Percentiles rank a stretch among this genome's conserved stretches.
These are phyloP conservation scores for Apus apus DNA, from an alignment of 2,113 vertebrate species.

Conservation along the genomic window DNA sequence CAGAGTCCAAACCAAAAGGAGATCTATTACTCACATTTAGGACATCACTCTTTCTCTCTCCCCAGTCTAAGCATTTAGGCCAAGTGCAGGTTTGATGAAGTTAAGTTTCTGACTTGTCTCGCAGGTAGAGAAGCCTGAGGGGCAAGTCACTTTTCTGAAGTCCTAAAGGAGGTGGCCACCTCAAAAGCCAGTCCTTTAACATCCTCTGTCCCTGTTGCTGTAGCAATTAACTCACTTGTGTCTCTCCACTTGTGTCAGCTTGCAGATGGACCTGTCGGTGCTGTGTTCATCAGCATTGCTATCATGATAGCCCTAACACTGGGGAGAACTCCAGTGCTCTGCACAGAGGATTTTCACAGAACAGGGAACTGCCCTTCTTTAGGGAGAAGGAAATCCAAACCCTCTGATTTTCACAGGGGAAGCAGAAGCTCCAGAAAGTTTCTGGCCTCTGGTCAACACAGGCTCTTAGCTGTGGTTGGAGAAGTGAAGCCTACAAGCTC, in stretches of 20 bases:
- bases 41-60: background rate
- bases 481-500: accelerated
- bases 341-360: background rate
- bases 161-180: background rate
- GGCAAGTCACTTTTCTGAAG: background rate
- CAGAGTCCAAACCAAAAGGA: background rate
- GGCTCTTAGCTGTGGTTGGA: background rate
- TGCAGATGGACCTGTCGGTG: accelerated
- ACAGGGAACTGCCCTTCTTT: background rate
- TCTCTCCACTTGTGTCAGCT: background rate
- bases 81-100: background rate
- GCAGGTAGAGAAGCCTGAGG: background rate
- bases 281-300: background rate
- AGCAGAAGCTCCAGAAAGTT: background rate
- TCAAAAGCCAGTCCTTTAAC: background rate
- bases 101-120: background rate
- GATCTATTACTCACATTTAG: background rate
- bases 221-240: background rate
- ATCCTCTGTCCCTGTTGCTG: background rate
- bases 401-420: background rate
- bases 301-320: accelerated
- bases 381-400: background rate
- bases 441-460: background rate
- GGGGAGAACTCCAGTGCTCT: background rate
- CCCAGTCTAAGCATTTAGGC: background rate